phyloP scores from a whole-genome alignment of 2,797 vertebrate genomes.

The Sarcoramphus papa region DNA sequence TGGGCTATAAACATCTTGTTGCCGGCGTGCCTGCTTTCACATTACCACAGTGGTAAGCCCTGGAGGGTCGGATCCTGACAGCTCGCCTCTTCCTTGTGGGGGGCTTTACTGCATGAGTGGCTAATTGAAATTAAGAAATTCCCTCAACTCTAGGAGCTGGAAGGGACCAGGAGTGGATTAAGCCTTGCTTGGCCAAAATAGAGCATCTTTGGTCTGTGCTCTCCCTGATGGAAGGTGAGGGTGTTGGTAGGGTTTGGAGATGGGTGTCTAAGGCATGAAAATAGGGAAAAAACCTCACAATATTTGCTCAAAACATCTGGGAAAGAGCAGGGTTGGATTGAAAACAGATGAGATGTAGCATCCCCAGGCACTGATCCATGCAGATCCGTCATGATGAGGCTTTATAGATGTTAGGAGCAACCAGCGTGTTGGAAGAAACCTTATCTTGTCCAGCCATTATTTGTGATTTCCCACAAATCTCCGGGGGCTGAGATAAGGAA shows the following conservation, averaged over 20 bases:
- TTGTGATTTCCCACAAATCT: not conserved
- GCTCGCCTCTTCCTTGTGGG: not conserved
- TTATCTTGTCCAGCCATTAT: not conserved
- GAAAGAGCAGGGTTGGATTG: not conserved
- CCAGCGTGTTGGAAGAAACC: not conserved
- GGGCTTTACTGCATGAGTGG: not conserved
- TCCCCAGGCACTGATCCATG: not conserved
- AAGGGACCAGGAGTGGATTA: not conserved
- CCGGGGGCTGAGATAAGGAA: not conserved
- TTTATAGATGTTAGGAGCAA: not conserved
- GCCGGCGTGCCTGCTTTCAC: rapidly evolving
- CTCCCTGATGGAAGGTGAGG: not conserved
- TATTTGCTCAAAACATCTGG: not conserved
- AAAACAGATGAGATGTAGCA: not conserved
- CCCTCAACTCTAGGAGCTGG: not conserved
- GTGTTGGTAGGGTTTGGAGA: not conserved
- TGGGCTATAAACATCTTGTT: not conserved
- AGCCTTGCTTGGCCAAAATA: not conserved
- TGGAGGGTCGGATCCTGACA: not conserved
- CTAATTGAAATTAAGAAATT: not conserved
- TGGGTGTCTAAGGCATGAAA: not conserved
- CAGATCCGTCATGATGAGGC: rapidly evolving
- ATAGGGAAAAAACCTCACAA: rapidly evolving
- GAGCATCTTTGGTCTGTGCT: rapidly evolving
- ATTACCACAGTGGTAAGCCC: not conserved